Percentiles rank a stretch among this genome's conserved stretches.
Evolutionary conservation across 2,113 vertebrate genomes (phyloP).

Genomic region (Phylloscopus trochiloides): DNA sequence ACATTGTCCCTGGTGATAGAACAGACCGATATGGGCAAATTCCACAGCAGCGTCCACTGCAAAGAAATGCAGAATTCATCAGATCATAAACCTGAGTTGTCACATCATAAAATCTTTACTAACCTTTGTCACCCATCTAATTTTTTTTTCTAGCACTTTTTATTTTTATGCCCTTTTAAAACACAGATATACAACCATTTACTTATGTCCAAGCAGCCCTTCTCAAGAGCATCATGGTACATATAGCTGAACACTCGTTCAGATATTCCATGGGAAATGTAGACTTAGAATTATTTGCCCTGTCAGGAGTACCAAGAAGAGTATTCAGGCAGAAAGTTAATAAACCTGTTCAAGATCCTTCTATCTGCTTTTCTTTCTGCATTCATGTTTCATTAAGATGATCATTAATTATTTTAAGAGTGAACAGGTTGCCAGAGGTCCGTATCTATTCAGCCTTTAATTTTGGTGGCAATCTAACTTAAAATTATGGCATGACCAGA

Average conservation of each 20-base stretch:
- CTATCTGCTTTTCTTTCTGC: neutral
- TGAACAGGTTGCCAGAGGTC: neutral
- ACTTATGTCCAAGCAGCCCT: neutral
- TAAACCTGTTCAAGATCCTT: neutral
- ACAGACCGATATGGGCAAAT: conserved; percentile 81
- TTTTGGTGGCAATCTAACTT: neutral
- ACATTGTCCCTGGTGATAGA: conserved; percentile 89
- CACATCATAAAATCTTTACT: neutral
- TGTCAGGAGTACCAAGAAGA: neutral
- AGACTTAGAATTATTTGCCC: neutral
- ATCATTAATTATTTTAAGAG: neutral
- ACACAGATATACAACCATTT: neutral
- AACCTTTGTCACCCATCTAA: neutral
- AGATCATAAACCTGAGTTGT: neutral
- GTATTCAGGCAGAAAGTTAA: neutral
- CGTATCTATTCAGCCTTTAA: accelerated
- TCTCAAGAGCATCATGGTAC: neutral
- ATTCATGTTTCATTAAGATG: neutral
- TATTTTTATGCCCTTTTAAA: neutral
- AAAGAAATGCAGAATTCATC: neutral
- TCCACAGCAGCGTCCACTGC: conserved; percentile 84
- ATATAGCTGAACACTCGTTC: neutral
- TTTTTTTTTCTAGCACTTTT: neutral
- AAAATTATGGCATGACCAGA: neutral
- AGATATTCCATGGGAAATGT: neutral